phyloP scores from a whole-genome alignment of 2,888 invertebrate species.

The Habroteleia sp. region DNA sequence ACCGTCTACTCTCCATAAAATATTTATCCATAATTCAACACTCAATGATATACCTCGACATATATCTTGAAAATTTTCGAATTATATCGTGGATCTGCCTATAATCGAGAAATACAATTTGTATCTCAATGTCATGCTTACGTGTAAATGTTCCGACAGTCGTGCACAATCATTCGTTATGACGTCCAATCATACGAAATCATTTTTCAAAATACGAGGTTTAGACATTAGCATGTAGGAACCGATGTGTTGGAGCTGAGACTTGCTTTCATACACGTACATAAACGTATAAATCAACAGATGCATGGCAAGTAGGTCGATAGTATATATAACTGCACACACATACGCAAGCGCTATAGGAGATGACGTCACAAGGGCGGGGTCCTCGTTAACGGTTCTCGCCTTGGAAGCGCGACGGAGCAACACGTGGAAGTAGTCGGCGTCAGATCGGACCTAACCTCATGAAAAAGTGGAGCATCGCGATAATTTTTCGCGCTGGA shows the following conservation, averaged over 20 bases:
- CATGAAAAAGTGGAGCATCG: conserved; percentile 59
- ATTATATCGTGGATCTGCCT: conserved; percentile 16
- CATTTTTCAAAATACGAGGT: conserved; percentile 23
- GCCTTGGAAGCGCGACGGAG: conserved; percentile 68
- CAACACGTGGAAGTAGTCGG: conserved; percentile 77
- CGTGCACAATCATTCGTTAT: conserved; percentile 31
- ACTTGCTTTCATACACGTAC: conserved; percentile 57
- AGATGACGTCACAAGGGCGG: conserved; percentile 79
- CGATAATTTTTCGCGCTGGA: conserved; percentile 48
- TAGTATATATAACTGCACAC: conserved; percentile 50
- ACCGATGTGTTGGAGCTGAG: conserved; percentile 35
- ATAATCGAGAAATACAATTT: conserved; percentile 9
- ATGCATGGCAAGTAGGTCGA: conserved; percentile 54
- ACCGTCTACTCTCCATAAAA: conserved; percentile 20
- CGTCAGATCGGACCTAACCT: conserved; percentile 60
- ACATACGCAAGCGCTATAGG: conserved; percentile 67
- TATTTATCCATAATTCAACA: conserved; percentile 15
- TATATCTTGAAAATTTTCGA: conserved; percentile 20
- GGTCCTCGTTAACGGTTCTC: conserved; percentile 76
- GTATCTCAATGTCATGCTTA: conserved; percentile 19
- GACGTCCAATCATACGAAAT: conserved; percentile 19
- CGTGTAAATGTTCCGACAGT: conserved; percentile 36
- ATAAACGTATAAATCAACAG: conserved; percentile 44
- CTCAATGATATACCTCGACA: conserved; percentile 4
- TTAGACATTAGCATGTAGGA: conserved; percentile 12